These are phyloP conservation scores for Blastobasis adustella DNA, from an alignment of 2,888 invertebrate species.

Conservation along the genomic window DNA sequence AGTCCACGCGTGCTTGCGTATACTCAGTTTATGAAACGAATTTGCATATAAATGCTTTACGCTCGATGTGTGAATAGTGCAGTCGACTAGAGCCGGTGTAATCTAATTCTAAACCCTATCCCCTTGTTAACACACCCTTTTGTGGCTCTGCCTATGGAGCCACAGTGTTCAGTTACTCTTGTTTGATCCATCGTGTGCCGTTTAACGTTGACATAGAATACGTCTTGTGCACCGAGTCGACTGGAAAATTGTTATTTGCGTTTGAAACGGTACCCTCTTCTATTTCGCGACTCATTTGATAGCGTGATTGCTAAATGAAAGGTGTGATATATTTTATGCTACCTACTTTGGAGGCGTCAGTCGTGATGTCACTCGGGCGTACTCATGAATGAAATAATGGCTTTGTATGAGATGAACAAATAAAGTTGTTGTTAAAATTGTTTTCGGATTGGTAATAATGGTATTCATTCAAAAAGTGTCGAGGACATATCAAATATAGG, in stretches of 20 bases:
- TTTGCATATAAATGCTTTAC: conserved; percentile 50
- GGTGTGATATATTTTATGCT: not conserved
- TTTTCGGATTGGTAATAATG: no score
- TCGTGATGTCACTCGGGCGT: no score
- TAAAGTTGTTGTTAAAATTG: no score
- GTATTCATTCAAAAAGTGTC: no score
- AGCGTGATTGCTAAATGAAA: conserved; percentile 22
- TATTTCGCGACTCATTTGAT: conserved; percentile 29
- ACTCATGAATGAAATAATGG: no score
- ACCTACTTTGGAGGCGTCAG: no score
- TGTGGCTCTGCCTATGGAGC: no score
- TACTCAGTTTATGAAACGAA: conserved; percentile 47
- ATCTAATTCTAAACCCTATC: not conserved
- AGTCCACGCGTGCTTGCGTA: conserved; percentile 44
- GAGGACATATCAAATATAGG: no score
- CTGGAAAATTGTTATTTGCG: conserved; percentile 38
- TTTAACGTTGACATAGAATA: conserved; percentile 5
- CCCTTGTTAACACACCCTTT: not conserved
- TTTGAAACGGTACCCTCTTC: conserved; percentile 26
- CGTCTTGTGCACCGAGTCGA: conserved; percentile 24
- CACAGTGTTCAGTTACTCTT: no score
- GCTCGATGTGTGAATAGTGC: conserved; percentile 25
- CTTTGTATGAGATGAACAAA: no score
- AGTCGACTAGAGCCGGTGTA: not conserved
- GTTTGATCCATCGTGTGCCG: no score